Conservation (phyloP, 2,888 invertebrate genomes). For the Diplazon laetatorius region DNA sequence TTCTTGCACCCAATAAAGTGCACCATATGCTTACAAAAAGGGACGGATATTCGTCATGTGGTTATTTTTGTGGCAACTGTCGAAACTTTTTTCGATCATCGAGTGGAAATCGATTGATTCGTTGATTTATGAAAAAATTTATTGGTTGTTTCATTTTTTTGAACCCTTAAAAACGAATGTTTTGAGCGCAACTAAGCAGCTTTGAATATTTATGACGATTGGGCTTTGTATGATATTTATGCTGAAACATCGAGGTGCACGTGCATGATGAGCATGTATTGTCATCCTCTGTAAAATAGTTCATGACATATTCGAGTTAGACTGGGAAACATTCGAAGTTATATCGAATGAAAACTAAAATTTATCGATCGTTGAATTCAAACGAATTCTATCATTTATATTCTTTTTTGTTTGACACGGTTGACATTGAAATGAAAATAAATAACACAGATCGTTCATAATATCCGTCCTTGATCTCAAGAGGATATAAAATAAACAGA, state of each 20-base stretch:
- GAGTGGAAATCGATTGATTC: no score
- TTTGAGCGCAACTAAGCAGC: background rate
- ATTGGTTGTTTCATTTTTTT: no score
- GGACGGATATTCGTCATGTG: background rate
- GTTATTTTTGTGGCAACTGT: background rate
- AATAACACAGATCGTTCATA: no score
- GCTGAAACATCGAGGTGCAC: background rate
- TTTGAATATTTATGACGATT: background rate
- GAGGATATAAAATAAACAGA: no score
- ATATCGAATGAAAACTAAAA: no score
- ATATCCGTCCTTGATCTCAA: no score
- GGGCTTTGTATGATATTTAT: background rate
- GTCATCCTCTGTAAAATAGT: slow-evolving; percentile 32
- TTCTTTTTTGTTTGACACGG: no score
- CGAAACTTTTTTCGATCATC: background rate
- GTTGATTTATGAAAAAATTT: no score
- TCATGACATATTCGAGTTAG: slow-evolving; percentile 50
- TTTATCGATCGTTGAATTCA: no score
- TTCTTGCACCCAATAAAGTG: background rate
- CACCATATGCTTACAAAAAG: background rate
- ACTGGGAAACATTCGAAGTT: slow-evolving; percentile 51
- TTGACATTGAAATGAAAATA: no score
- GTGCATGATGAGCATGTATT: background rate
- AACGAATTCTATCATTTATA: no score
- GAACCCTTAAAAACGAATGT: no score